Percentiles rank a stretch among this genome's conserved stretches.
Evolutionary conservation across 64 coral and sea anemone genomes (phyloP).

Genomic region (Stichodactyla mertensii): DNA sequence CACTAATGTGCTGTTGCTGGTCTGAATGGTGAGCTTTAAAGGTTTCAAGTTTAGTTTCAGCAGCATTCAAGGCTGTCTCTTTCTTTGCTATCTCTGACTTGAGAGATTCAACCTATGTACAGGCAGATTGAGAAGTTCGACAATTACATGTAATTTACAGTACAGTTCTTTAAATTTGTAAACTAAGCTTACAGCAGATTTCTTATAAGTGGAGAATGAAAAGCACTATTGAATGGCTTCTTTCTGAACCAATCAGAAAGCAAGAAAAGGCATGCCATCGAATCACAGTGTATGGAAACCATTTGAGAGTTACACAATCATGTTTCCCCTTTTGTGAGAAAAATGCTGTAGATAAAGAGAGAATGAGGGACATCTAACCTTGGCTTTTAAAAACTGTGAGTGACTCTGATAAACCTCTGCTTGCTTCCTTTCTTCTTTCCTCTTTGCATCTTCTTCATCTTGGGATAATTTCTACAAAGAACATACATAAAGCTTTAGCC

Average conservation of each 20-base stretch:
- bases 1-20: constrained; percentile 83
- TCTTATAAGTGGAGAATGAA: too few relatives aligned
- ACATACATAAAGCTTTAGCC: background rate
- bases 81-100: constrained; percentile 84
- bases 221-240: too few relatives aligned
- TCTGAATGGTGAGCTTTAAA: constrained; percentile 81
- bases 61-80: constrained; percentile 56
- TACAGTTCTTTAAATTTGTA: background rate
- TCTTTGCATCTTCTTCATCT: constrained; percentile 40
- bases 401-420: constrained; percentile 89
- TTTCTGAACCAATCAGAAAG: too few relatives aligned
- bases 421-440: constrained; percentile 75
- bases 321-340: too few relatives aligned
- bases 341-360: background rate
- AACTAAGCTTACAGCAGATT: too few relatives aligned
- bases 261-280: too few relatives aligned
- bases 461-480: background rate
- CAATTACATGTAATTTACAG: background rate
- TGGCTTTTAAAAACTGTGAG: constrained; percentile 87
- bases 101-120: constrained; percentile 61
- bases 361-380: constrained; percentile 43
- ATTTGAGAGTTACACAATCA: too few relatives aligned
- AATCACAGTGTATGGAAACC: too few relatives aligned
- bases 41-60: constrained; percentile 82
- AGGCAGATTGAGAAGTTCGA: background rate